Evolutionary conservation across 2,888 invertebrate species (phyloP).

Genomic region (Ellobium chinense): DNA sequence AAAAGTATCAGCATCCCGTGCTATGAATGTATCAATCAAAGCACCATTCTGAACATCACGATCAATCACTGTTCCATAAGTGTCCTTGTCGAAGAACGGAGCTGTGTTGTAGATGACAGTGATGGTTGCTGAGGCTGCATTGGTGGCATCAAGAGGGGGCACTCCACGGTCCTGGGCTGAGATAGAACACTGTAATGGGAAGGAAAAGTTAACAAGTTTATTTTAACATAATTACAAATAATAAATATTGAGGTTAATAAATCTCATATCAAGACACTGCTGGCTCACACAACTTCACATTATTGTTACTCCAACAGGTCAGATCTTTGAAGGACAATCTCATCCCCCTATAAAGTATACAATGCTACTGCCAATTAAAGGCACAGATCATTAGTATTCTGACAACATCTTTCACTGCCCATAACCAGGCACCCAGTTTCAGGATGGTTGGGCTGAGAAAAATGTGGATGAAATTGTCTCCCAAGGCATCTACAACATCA

Average conservation of each 20-base stretch:
- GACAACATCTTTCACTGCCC: no score
- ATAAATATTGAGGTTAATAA: no score
- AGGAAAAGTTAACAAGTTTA: neutral
- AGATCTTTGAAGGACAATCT: no score
- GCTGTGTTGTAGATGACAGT: constrained; percentile 63
- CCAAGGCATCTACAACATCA: no score
- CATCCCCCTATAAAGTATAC: no score
- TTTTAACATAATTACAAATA: neutral
- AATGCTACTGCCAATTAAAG: no score
- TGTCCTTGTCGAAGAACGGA: constrained; percentile 56
- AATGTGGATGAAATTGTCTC: no score
- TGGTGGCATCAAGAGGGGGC: constrained; percentile 50
- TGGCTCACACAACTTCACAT: neutral
- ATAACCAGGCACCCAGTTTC: no score
- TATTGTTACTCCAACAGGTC: no score
- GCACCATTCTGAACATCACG: constrained; percentile 15
- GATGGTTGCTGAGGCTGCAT: constrained; percentile 59
- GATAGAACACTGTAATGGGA: constrained; percentile 49
- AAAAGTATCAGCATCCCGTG: constrained; percentile 84
- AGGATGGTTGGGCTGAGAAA: no score
- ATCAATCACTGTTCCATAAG: constrained; percentile 44
- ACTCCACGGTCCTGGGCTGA: constrained; percentile 54
- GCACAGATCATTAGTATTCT: no score
- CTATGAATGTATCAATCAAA: constrained; percentile 79
- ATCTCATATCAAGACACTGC: neutral